Evolutionary conservation across 53 echinoderm and acorn worm genomes (phyloP).

Genomic region (Stichopus horrens): DNA sequence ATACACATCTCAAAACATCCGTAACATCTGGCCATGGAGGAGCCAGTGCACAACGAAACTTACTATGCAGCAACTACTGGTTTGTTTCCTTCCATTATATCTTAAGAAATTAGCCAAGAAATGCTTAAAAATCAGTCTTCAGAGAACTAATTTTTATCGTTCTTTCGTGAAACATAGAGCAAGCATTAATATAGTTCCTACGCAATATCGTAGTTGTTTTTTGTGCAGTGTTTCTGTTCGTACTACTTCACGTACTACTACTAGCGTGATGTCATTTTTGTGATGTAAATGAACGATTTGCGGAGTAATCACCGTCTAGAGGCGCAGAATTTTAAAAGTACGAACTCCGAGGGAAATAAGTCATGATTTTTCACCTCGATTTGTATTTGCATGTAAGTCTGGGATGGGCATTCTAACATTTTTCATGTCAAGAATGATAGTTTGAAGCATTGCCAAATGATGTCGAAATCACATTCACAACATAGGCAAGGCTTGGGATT

Average conservation of each 20-base stretch:
- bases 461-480: no score
- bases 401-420: no score
- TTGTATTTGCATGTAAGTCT: neutral
- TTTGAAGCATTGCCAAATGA: neutral
- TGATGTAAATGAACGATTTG: neutral
- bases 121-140: neutral
- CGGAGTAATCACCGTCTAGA: conserved; percentile 20
- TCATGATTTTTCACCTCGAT: no score
- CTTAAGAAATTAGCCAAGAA: neutral
- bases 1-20: conserved; percentile 8
- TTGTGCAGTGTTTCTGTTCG: neutral
- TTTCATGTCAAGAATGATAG: neutral
- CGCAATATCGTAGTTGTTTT: neutral
- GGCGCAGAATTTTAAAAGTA: conserved; percentile 33
- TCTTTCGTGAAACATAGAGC: neutral
- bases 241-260: conserved; percentile 7
- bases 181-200: conserved; percentile 33
- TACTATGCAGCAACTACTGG: conserved; percentile 39
- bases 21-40: conserved; percentile 16
- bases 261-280: neutral
- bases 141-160: conserved; percentile 33
- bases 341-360: neutral
- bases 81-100: neutral
- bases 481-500: no score
- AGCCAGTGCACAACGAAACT: conserved; percentile 38